Conservation (phyloP, 2,888 invertebrate species). For the Lithophane socia region DNA sequence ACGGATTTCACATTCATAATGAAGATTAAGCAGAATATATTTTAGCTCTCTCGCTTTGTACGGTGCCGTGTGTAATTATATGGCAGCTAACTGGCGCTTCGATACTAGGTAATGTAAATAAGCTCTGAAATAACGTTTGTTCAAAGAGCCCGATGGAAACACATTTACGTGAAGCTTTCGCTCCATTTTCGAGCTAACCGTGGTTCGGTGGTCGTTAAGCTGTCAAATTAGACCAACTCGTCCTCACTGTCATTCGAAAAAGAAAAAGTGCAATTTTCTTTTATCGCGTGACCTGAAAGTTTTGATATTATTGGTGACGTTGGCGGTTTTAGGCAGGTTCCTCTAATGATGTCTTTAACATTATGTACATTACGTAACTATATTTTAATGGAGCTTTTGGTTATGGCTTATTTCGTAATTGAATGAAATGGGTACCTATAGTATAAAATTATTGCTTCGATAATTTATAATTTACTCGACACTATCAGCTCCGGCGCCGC, state of each 20-base stretch:
- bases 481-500: conserved; percentile 65
- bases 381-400: conserved; percentile 25
- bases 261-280: conserved; percentile 84
- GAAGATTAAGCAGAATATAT: conserved; percentile 80
- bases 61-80: conserved; percentile 65
- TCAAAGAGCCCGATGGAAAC: conserved; percentile 67
- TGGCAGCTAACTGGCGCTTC: conserved; percentile 65
- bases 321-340: conserved; percentile 48
- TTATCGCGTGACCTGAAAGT: conserved; percentile 82
- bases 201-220: conserved; percentile 79
- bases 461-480: conserved; percentile 69
- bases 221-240: conserved; percentile 83
- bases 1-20: conserved; percentile 86
- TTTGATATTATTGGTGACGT: conserved; percentile 78
- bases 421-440: conserved; percentile 46
- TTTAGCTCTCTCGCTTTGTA: conserved; percentile 68
- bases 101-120: conserved; percentile 67
- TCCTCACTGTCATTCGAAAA: conserved; percentile 79
- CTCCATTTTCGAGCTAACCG: conserved; percentile 74
- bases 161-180: conserved; percentile 68
- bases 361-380: conserved; percentile 37
- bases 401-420: conserved; percentile 45
- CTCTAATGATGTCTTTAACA: conserved; percentile 44
- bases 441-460: conserved; percentile 64
- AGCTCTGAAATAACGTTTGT: conserved; percentile 68